Percentiles rank a stretch among this genome's conserved stretches.
These are phyloP conservation scores for Chiloscyllium punctatum DNA, from an alignment of 2,797 vertebrate species.

Conservation along the genomic window DNA sequence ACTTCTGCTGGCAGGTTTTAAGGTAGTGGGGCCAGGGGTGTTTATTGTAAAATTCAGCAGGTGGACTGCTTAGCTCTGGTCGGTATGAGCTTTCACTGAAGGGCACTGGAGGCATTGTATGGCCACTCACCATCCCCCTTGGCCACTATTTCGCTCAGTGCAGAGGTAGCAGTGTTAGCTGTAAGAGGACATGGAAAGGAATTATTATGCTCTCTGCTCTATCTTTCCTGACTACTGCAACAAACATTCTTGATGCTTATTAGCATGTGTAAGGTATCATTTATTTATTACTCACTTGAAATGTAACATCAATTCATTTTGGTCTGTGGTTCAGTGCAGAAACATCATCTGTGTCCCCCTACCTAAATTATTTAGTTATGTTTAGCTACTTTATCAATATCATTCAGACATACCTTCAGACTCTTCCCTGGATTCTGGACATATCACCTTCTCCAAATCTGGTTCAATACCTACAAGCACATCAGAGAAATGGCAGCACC, in stretches of 20 bases:
- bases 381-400: background rate
- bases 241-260: too few species aligned
- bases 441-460: constrained; percentile 8
- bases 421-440: background rate
- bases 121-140: too few species aligned
- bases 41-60: too few species aligned
- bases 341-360: background rate
- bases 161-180: too few species aligned
- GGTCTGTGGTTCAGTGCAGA: background rate
- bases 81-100: too few species aligned
- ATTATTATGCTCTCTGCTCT: background rate
- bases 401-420: constrained; percentile 16
- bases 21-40: too few species aligned
- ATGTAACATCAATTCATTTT: background rate
- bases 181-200: background rate
- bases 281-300: background rate
- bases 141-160: too few species aligned
- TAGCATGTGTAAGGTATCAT: background rate
- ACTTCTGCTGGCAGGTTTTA: too few species aligned
- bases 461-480: constrained; percentile 14
- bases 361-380: too few species aligned
- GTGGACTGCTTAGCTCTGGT: too few species aligned
- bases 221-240: background rate
- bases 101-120: too few species aligned
- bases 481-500: background rate